A percentile compares a stretch with the other conserved stretches of the same genome.
Evolutionary conservation across 2,113 vertebrate species (phyloP).

Genomic region (Chionodraco myersi): DNA sequence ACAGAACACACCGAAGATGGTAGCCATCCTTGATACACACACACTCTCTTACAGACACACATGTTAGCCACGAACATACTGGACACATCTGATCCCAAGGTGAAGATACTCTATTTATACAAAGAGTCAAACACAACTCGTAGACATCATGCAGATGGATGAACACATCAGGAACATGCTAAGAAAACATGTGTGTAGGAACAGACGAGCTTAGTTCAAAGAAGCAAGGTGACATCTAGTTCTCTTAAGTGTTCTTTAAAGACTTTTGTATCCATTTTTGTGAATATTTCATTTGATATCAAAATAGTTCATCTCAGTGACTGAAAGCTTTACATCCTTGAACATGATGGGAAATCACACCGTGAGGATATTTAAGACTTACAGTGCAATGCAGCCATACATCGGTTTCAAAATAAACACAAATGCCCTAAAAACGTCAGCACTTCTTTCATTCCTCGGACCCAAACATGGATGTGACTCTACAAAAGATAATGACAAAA

Average conservation of each 20-base stretch:
- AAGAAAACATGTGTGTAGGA: background rate
- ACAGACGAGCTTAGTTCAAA: background rate
- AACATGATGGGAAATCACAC: too few species aligned
- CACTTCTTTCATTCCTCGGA: too few species aligned
- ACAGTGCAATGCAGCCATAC: too few species aligned
- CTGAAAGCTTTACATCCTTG: too few species aligned
- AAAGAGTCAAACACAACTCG: conserved; percentile 15
- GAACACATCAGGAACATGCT: background rate
- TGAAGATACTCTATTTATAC: conserved; percentile 34
- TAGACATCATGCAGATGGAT: background rate
- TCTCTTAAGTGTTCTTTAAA: background rate
- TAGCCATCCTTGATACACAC: background rate
- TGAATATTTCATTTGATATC: too few species aligned
- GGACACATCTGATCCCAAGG: conserved; percentile 38
- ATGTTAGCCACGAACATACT: background rate
- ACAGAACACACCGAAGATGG: background rate
- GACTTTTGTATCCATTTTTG: too few species aligned
- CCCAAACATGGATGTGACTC: background rate
- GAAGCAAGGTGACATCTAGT: background rate
- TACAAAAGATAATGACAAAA: background rate
- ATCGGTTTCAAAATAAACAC: too few species aligned
- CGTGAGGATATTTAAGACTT: too few species aligned
- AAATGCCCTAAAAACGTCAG: too few species aligned
- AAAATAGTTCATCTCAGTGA: too few species aligned
- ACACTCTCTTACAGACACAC: background rate